These are phyloP conservation scores for Sesamia nonagrioides DNA, from an alignment of 1,140 invertebrate species.

Conservation along the genomic window DNA sequence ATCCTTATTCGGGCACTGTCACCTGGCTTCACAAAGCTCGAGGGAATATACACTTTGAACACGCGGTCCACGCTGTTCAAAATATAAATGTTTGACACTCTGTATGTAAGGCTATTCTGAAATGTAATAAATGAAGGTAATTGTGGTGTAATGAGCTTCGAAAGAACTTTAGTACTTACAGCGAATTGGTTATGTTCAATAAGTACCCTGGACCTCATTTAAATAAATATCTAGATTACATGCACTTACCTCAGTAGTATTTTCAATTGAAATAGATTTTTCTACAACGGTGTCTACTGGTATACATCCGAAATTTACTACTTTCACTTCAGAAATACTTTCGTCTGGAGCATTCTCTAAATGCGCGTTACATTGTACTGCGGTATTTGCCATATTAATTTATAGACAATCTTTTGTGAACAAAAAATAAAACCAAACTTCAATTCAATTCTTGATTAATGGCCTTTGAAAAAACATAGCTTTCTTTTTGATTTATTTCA, in stretches of 20 bases:
- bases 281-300: conserved; percentile 68
- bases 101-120: conserved; percentile 72
- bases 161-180: not conserved
- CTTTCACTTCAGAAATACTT: conserved; percentile 66
- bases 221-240: not conserved
- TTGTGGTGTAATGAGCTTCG: not conserved
- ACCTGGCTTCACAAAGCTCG: conserved; percentile 64
- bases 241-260: conserved; percentile 66
- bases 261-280: conserved; percentile 69
- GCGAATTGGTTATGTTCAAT: too few relatives aligned
- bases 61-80: conserved; percentile 75
- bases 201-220: too few relatives aligned
- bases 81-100: conserved; percentile 72
- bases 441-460: too few relatives aligned
- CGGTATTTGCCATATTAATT: not conserved
- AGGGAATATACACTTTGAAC: conserved; percentile 73
- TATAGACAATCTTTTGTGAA: not conserved
- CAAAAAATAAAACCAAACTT: not conserved
- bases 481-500: too few relatives aligned
- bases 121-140: conserved; percentile 48
- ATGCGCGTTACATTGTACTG: not conserved
- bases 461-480: too few relatives aligned
- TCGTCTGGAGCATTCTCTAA: conserved; percentile 62
- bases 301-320: conserved; percentile 70
- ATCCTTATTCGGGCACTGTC: conserved; percentile 67